Conservation (phyloP, 2,888 invertebrate species). For the Lapara coniferarum region DNA sequence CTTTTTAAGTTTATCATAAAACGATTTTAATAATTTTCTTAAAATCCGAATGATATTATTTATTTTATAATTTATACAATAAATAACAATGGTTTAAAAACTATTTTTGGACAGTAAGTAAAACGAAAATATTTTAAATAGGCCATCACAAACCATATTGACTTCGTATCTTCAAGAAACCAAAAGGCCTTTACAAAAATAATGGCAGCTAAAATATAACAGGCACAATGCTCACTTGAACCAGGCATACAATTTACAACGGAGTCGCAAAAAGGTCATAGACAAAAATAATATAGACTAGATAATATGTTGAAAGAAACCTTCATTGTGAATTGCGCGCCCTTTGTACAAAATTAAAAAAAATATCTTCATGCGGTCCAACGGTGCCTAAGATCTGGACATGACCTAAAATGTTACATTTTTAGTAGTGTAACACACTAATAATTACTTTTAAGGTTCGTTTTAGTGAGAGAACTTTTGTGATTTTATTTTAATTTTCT, state of each 20-base stretch:
- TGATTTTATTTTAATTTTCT: slow-evolving; percentile 29
- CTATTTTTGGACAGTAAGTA: too few relatives aligned
- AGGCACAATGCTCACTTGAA: slow-evolving; percentile 10
- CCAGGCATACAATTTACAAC: slow-evolving; percentile 15
- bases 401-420: slow-evolving; percentile 31
- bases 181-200: slow-evolving; percentile 7
- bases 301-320: neutral
- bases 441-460: slow-evolving; percentile 12
- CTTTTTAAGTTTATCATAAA: too few relatives aligned
- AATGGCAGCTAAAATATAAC: slow-evolving; percentile 8
- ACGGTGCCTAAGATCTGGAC: slow-evolving; percentile 45
- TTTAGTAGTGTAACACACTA: slow-evolving; percentile 28
- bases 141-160: too few relatives aligned
- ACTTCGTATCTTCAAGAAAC: neutral
- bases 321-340: slow-evolving; percentile 23
- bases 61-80: too few relatives aligned
- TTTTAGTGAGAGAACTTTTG: slow-evolving; percentile 36
- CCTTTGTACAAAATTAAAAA: slow-evolving; percentile 37
- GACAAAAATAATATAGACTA: slow-evolving; percentile 5
- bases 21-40: too few relatives aligned
- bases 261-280: neutral
- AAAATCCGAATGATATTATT: too few relatives aligned
- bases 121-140: too few relatives aligned
- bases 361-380: slow-evolving; percentile 45
- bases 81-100: too few relatives aligned